Evolutionary conservation across 2,113 vertebrate genomes (phyloP), one percentile per base, ranked within the genome.

Genomic region (Hyla sarda): DNA sequence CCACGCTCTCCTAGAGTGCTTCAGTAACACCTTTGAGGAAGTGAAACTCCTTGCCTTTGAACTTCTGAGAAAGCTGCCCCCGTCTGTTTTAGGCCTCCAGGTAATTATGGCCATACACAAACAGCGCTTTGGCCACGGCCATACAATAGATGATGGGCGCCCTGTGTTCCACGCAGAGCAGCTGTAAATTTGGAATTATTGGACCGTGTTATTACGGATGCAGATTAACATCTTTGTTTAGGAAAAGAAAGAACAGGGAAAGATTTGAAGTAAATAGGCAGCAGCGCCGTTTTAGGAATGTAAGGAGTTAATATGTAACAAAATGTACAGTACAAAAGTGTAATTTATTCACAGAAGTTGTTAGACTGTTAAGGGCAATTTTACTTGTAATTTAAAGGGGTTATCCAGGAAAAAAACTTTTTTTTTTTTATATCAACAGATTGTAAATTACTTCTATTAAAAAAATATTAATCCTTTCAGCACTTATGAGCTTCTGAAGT

Each of bases 1-100:
- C 84, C 94, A 91, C 86, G 95, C 92, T 78, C 94, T 99, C 83
- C 90, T 99, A 77, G 93, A 92, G 89, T 97, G 97, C 84, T 91
- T 98, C 6, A 92, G 96, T 87, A 98, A 95, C 93, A 98, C 97
- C 90, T 99, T 99, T 91, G 94, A 98, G 88, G 97, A 98, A 89
- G 95, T 99, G 74, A 99, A 99, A 91, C 89, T 93, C 45, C 92
- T 98, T 87, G 95, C 97, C 1, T 96, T 96, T 65, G 89, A 90
- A 8, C 92, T 99, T 84, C 87, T 99, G 58, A 93, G 91, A 91
- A 96, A 96, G 88, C 93, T 99, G 13, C 94, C 93, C 16, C 88
- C 93, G 23, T 86, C 91, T 32, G 82, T 92, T 9, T 88, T 96
- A 52, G 91, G 89, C n/a, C 94, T 97, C 34, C 95, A 96, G 97